phyloP scores from a whole-genome alignment of 2,113 vertebrate species.

The Protobothrops mucrosquamatus region DNA sequence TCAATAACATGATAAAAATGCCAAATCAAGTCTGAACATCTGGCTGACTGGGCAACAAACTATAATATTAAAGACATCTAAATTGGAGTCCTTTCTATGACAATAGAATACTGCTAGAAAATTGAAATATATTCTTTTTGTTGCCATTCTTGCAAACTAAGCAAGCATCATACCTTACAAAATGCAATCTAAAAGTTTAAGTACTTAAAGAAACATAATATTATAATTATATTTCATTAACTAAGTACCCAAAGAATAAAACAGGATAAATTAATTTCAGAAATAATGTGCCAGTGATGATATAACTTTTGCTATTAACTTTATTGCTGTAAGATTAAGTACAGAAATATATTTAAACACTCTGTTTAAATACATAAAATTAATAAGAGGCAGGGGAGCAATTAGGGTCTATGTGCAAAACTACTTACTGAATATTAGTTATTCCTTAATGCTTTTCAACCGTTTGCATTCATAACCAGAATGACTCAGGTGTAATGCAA shows the following conservation, averaged over 20 bases:
- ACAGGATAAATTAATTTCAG: neutral
- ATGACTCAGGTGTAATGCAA: neutral
- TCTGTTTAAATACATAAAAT: neutral
- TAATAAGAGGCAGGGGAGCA: neutral
- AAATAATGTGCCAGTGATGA: neutral
- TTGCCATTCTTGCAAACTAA: constrained; percentile 41
- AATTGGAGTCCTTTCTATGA: constrained; percentile 44
- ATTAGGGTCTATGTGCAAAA: neutral
- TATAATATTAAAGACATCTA: constrained; percentile 44
- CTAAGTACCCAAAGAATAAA: constrained; percentile 32
- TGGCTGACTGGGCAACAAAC: neutral
- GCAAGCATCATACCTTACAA: constrained; percentile 35
- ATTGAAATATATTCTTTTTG: constrained; percentile 45
- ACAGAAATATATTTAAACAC: neutral
- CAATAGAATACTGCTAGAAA: constrained; percentile 38
- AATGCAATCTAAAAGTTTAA: constrained; percentile 37
- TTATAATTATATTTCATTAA: constrained; percentile 20
- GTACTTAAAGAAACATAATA: constrained; percentile 23
- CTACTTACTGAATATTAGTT: neutral
- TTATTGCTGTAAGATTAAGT: neutral
- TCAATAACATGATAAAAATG: neutral
- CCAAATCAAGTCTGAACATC: neutral
- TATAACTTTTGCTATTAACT: neutral
- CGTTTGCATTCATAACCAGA: neutral
- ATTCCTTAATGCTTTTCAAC: neutral